Evolutionary conservation across 2,888 invertebrate genomes (phyloP).

Genomic region (Leucania comma): DNA sequence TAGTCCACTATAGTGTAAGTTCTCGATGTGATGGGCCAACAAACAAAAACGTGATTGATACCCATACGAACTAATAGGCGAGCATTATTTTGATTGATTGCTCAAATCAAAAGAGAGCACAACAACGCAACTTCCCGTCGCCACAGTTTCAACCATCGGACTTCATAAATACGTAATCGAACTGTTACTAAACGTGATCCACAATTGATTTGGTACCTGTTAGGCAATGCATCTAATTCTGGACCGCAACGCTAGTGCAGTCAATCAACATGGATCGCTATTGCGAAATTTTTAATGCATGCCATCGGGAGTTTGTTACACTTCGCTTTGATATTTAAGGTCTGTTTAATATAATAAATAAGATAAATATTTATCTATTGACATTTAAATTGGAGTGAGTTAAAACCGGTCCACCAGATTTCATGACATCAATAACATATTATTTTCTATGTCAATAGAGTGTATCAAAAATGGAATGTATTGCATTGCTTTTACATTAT

Average conservation of each 20-base stretch:
- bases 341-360: constrained; percentile 25
- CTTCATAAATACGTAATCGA: constrained; percentile 53
- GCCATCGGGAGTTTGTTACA: constrained; percentile 34
- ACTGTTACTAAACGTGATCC: constrained; percentile 42
- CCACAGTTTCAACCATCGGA: constrained; percentile 42
- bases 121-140: constrained; percentile 41
- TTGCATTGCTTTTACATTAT: background rate
- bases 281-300: constrained; percentile 74
- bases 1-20: background rate
- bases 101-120: constrained; percentile 48
- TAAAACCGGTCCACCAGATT: constrained; percentile 21
- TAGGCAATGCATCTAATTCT: constrained; percentile 71
- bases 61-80: constrained; percentile 6
- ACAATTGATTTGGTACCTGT: constrained; percentile 67
- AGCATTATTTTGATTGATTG: constrained; percentile 40
- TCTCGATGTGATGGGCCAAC: constrained; percentile 1
- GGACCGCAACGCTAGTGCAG: constrained; percentile 61
- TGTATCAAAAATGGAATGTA: background rate
- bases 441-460: background rate
- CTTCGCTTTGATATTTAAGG: constrained; percentile 35
- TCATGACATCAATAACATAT: constrained; percentile 6
- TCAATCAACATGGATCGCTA: constrained; percentile 66
- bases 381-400: constrained; percentile 40
- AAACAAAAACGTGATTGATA: constrained; percentile 11
- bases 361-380: constrained; percentile 31